These are phyloP conservation scores for Cheilosia vernalis DNA, from an alignment of 2,888 invertebrate genomes.

Conservation along the genomic window DNA sequence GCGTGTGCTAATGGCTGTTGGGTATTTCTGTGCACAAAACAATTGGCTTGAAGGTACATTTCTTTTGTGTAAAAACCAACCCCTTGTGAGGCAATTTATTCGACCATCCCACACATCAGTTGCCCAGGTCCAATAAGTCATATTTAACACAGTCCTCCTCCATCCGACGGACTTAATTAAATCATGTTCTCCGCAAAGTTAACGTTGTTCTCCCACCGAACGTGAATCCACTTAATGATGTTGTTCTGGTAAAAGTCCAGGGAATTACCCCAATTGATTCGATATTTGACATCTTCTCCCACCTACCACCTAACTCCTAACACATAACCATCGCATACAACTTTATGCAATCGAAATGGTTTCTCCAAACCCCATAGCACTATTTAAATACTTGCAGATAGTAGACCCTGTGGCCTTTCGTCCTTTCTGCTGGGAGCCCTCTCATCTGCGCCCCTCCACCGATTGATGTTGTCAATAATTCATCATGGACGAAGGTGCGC, in stretches of 20 bases:
- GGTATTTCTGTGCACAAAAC: too few relatives aligned
- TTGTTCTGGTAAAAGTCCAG: constrained; percentile 45
- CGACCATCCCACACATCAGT: too few relatives aligned
- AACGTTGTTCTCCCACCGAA: constrained; percentile 51
- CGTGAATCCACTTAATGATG: constrained; percentile 63
- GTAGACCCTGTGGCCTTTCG: constrained; percentile 40
- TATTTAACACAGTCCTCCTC: constrained; percentile 2
- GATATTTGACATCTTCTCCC: constrained; percentile 62
- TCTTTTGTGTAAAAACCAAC: too few relatives aligned
- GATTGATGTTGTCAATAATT: constrained; percentile 73
- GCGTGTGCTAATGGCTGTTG: too few relatives aligned
- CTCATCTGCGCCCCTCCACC: neutral
- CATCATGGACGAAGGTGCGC: constrained; percentile 71
- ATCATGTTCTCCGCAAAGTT: constrained; percentile 53
- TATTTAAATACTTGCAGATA: constrained; percentile 69
- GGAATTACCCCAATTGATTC: constrained; percentile 60
- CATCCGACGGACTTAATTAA: constrained; percentile 45
- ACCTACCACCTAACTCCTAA: constrained; percentile 42
- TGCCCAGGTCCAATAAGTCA: neutral
- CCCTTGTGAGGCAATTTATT: too few relatives aligned
- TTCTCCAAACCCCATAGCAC: neutral
- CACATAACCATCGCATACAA: constrained; percentile 17
- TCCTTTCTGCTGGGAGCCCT: constrained; percentile 26
- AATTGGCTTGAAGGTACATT: too few relatives aligned
- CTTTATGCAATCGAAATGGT: constrained; percentile 37